Conservation (phyloP, 1,140 invertebrate genomes). For the Pseudomyrmex gracilis region DNA sequence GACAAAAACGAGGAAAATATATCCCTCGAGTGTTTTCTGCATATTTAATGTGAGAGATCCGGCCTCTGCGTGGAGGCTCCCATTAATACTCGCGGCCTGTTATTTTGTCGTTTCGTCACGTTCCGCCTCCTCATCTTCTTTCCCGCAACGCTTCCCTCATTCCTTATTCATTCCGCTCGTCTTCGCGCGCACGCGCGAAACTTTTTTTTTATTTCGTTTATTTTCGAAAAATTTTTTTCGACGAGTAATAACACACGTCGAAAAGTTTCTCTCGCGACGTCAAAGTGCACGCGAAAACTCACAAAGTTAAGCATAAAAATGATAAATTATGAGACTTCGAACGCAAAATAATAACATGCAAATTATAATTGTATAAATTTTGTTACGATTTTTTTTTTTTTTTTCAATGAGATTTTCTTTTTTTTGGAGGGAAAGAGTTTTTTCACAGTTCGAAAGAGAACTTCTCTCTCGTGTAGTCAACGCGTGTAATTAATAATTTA, state of each 20-base stretch:
- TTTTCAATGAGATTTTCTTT: background rate
- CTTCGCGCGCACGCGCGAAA: background rate
- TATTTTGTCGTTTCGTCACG: background rate
- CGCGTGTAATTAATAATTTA: constrained; percentile 6
- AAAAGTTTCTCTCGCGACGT: background rate
- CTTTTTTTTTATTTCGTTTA: background rate
- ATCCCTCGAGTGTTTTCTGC: constrained; percentile 19
- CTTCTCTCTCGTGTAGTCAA: background rate
- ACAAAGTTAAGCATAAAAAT: background rate
- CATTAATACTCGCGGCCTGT: constrained; percentile 53
- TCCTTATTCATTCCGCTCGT: constrained; percentile 25
- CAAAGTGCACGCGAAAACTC: background rate
- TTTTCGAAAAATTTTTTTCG: background rate
- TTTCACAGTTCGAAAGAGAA: background rate
- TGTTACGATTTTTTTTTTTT: background rate
- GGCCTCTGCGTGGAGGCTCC: background rate
- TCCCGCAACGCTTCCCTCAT: background rate
- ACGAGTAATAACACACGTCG: background rate
- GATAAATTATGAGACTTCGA: no score
- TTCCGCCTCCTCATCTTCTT: background rate
- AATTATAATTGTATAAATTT: constrained; percentile 1
- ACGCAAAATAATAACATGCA: background rate
- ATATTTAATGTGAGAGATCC: constrained; percentile 45
- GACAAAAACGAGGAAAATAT: constrained; percentile 23
- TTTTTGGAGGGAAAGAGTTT: background rate